These are phyloP conservation scores for Leucophora obtusa DNA, from an alignment of 2,888 invertebrate genomes.

Conservation along the genomic window DNA sequence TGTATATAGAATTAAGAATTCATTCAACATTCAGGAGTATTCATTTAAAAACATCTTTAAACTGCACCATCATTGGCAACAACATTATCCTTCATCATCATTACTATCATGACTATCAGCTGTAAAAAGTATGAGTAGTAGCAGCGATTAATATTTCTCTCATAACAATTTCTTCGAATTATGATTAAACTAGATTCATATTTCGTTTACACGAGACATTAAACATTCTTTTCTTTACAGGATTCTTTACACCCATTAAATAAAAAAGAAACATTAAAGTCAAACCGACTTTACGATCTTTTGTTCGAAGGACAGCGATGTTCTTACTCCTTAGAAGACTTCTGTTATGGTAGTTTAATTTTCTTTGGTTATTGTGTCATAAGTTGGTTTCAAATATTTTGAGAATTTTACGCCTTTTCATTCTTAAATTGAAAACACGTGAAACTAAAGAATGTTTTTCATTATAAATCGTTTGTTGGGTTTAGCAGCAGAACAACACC, in stretches of 20 bases:
- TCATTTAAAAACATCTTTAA: slow-evolving; percentile 40
- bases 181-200: slow-evolving; percentile 58
- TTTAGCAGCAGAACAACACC: slow-evolving; percentile 42
- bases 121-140: slow-evolving; percentile 24
- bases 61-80: slow-evolving; percentile 38
- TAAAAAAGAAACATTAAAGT: slow-evolving; percentile 45
- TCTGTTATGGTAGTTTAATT: slow-evolving; percentile 62
- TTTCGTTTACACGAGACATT: slow-evolving; percentile 57
- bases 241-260: slow-evolving; percentile 7
- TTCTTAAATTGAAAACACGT: slow-evolving; percentile 54
- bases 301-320: slow-evolving; percentile 41
- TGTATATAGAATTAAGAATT: neutral
- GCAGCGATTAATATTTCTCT: slow-evolving; percentile 19
- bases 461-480: slow-evolving; percentile 28
- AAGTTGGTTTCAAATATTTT: slow-evolving; percentile 71
- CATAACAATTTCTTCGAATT: slow-evolving; percentile 50
- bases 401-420: slow-evolving; percentile 67
- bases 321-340: slow-evolving; percentile 54
- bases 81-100: neutral
- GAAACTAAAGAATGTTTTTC: slow-evolving; percentile 14
- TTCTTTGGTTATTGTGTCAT: slow-evolving; percentile 39
- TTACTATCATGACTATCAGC: slow-evolving; percentile 25
- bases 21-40: slow-evolving; percentile 21
- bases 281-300: slow-evolving; percentile 50
- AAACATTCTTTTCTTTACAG: slow-evolving; percentile 16